Conservation (phyloP, 2,888 invertebrate genomes). For the Schizotus pectinicornis region DNA sequence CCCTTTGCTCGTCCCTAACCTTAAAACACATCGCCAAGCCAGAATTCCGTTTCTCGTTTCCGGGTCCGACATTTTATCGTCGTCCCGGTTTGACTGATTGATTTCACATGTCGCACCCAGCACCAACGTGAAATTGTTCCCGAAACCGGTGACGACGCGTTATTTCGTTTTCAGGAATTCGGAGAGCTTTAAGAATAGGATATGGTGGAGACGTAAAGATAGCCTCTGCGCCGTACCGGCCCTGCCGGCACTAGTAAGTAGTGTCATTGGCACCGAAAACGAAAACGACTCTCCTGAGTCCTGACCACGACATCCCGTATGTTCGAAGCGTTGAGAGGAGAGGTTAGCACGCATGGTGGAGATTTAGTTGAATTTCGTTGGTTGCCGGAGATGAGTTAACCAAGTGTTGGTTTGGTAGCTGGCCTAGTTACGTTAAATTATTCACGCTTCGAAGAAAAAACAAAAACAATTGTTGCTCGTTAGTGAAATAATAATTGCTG, state of each 20-base stretch:
- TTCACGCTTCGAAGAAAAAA: not conserved
- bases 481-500: not conserved
- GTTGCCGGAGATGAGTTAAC: slow-evolving; percentile 1
- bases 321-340: not conserved
- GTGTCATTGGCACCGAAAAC: not conserved
- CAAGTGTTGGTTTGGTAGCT: not conserved
- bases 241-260: not conserved
- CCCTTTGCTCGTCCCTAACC: no score
- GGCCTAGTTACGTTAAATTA: not conserved
- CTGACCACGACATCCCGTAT: not conserved
- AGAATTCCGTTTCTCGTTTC: no score
- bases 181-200: slow-evolving; percentile 8
- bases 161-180: not conserved
- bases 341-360: not conserved
- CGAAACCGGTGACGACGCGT: not conserved
- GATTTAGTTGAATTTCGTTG: not conserved
- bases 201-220: slow-evolving; percentile 1
- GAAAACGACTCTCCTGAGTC: slow-evolving; percentile 1
- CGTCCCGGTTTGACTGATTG: not conserved
- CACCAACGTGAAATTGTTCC: not conserved
- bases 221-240: not conserved
- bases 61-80: not conserved
- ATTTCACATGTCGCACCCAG: not conserved
- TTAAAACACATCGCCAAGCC: no score
- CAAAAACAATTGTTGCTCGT: not conserved